Conservation (phyloP, 2,888 invertebrate genomes). For the Lucinisca nassula region DNA sequence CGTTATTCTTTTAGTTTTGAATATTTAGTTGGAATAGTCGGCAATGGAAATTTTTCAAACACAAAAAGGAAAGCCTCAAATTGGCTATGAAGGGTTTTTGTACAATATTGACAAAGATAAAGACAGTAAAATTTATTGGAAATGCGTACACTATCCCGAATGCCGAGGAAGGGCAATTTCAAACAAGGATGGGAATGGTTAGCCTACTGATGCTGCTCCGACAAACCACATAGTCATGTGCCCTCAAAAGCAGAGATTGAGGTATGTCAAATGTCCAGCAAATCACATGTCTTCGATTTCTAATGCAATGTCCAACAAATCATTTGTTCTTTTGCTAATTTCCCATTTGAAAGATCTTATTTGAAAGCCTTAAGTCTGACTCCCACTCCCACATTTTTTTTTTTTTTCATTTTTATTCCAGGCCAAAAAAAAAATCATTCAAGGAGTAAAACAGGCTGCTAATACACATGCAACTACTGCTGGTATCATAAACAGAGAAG, state of each 20-base stretch:
- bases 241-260: neutral
- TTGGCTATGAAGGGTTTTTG: neutral
- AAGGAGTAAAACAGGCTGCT: neutral
- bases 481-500: neutral
- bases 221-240: neutral
- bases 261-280: too few species aligned
- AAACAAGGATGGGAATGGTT: neutral
- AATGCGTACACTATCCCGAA: neutral
- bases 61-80: neutral
- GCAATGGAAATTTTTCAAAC: neutral
- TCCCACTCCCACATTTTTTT: neutral
- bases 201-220: neutral
- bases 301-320: too few species aligned
- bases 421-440: constrained; percentile 4
- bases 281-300: too few species aligned
- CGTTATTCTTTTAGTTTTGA: too few species aligned
- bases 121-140: neutral
- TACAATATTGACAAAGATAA: neutral
- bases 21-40: too few species aligned
- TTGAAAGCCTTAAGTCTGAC: neutral
- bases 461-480: neutral
- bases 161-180: neutral
- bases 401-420: neutral
- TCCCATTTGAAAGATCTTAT: neutral
- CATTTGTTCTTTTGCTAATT: too few species aligned